Percentiles rank a stretch among this genome's conserved stretches.
Conservation (phyloP, 2,113 vertebrate genomes). For the Phalacrocorax aristotelis region DNA sequence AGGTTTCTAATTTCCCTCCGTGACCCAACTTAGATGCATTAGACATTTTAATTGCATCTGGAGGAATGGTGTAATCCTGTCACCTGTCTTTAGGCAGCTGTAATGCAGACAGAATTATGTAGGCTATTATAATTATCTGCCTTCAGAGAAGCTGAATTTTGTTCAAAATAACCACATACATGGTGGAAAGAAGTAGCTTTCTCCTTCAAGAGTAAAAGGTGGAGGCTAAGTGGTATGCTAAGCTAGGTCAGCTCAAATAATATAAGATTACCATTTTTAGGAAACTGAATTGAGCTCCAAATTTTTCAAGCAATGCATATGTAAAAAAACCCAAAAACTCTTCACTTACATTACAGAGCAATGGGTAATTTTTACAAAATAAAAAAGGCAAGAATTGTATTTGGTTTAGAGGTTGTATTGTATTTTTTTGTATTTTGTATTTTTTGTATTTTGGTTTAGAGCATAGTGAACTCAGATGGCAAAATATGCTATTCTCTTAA, state of each 20-base stretch:
- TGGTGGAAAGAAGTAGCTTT: neutral
- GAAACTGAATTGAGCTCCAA: neutral
- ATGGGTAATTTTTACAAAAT: neutral
- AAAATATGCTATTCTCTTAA: neutral
- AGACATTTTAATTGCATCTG: neutral
- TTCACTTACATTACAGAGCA: neutral
- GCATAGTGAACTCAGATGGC: neutral
- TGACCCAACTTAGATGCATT: neutral
- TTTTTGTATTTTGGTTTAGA: too few relatives aligned
- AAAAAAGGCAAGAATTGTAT: neutral
- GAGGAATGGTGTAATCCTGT: neutral
- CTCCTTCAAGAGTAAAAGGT: neutral
- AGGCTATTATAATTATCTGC: neutral
- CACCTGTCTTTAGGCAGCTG: neutral
- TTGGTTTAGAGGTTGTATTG: neutral
- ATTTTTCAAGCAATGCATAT: neutral
- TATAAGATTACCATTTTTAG: neutral
- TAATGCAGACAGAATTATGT: neutral
- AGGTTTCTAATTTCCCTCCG: neutral
- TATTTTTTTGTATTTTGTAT: too few relatives aligned
- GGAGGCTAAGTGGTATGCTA: neutral
- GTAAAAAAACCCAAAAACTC: rapidly evolving
- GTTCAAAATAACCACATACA: neutral
- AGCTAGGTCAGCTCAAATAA: neutral
- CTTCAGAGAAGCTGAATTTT: neutral